phyloP scores from a whole-genome alignment of 2,113 vertebrate species.

The Macroglossus sobrinus region DNA sequence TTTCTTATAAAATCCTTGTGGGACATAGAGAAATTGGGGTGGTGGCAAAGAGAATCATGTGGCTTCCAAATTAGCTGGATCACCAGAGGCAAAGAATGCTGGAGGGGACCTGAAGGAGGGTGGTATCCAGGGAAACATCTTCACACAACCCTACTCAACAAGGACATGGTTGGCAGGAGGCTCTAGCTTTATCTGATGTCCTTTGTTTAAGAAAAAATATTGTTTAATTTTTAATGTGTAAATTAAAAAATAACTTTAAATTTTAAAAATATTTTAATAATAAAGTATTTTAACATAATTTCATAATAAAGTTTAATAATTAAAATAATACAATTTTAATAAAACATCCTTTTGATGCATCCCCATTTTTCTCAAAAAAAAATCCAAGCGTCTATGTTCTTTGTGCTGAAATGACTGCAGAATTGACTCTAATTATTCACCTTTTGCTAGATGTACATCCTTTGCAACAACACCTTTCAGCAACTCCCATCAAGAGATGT shows the following conservation, averaged over 20 bases:
- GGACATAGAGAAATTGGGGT: background rate
- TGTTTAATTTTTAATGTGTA: background rate
- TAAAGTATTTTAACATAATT: background rate
- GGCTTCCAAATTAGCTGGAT: background rate
- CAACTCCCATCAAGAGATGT: background rate
- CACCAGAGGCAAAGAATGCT: background rate
- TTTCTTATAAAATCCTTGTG: background rate
- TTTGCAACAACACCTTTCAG: background rate
- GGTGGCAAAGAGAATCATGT: background rate
- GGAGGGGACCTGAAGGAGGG: background rate
- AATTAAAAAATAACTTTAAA: background rate
- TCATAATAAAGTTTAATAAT: background rate
- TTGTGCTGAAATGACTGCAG: background rate
- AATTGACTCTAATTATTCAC: background rate
- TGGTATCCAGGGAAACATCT: background rate
- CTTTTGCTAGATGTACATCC: background rate
- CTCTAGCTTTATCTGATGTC: background rate
- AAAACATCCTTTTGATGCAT: background rate
- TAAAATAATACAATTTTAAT: background rate
- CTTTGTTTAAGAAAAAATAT: background rate
- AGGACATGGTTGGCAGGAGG: background rate
- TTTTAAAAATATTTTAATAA: background rate
- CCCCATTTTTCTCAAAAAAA: background rate
- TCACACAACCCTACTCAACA: background rate
- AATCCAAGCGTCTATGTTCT: background rate